Evolutionary conservation across 2,797 vertebrate species (phyloP).

Genomic region (Microctenopoma lineatum): DNA sequence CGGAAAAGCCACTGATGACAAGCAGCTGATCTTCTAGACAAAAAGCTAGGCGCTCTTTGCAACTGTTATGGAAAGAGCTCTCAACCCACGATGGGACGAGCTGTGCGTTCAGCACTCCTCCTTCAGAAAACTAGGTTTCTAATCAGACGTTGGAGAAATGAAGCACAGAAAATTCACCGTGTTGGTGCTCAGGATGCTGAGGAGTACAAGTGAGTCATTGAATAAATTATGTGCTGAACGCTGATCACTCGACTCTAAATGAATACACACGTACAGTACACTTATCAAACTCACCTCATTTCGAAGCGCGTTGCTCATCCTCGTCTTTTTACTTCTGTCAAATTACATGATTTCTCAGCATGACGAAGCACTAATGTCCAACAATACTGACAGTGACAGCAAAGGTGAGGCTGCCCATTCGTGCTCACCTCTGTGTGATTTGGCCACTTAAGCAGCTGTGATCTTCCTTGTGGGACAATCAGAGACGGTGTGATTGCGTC

Average conservation of each 20-base stretch:
- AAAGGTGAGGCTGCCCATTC: slow-evolving; percentile 33
- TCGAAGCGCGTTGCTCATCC: slow-evolving; percentile 40
- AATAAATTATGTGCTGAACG: slow-evolving; percentile 60
- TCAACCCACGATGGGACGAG: slow-evolving; percentile 18
- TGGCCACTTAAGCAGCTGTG: slow-evolving; percentile 52
- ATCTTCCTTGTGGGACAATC: slow-evolving; percentile 18
- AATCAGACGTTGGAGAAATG: slow-evolving; percentile 45
- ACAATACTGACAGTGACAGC: slow-evolving; percentile 23
- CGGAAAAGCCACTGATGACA: slow-evolving; percentile 14
- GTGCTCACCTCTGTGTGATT: slow-evolving; percentile 46
- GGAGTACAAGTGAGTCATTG: slow-evolving; percentile 62
- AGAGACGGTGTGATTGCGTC: slow-evolving; percentile 18
- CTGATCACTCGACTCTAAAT: slow-evolving; percentile 47
- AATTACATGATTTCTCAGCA: slow-evolving; percentile 49
- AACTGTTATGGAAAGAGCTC: slow-evolving; percentile 41
- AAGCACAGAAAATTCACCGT: slow-evolving; percentile 34
- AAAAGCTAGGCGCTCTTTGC: slow-evolving; percentile 17
- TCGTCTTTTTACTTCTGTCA: slow-evolving; percentile 31
- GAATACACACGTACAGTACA: slow-evolving; percentile 30
- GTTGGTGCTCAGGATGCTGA: slow-evolving; percentile 34
- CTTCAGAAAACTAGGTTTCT: slow-evolving; percentile 28
- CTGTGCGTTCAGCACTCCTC: slow-evolving; percentile 15
- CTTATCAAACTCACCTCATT: slow-evolving; percentile 46
- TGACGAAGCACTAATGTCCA: slow-evolving; percentile 52
- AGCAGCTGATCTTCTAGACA: slow-evolving; percentile 8